phyloP scores from a whole-genome alignment of 2,797 vertebrate genomes.

The Falco peregrinus region DNA sequence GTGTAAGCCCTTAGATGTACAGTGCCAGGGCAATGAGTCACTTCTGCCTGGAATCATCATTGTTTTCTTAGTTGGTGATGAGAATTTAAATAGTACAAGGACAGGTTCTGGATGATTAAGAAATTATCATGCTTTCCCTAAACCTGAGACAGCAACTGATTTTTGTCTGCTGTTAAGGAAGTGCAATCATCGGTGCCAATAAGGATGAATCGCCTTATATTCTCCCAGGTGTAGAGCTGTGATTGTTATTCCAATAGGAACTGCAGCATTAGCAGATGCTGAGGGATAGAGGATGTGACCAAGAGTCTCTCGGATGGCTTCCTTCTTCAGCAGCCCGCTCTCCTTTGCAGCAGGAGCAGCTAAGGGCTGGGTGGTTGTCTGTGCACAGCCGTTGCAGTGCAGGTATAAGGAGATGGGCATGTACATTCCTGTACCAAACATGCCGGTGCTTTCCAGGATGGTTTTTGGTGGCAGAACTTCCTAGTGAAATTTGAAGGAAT shows the following conservation, averaged over 20 bases:
- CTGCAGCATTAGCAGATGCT: background rate
- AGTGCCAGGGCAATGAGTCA: background rate
- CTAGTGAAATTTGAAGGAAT: background rate
- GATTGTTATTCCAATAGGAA: background rate
- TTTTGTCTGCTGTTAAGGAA: background rate
- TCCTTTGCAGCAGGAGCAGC: background rate
- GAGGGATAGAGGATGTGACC: background rate
- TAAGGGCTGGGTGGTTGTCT: background rate
- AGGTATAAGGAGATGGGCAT: fast-evolving
- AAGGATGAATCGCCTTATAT: background rate
- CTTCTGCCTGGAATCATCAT: background rate
- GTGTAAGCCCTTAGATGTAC: background rate
- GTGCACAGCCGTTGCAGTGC: background rate
- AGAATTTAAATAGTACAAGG: background rate
- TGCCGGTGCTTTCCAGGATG: background rate
- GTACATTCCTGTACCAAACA: background rate
- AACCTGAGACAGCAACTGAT: background rate
- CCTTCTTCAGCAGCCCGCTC: background rate
- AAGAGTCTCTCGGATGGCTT: background rate
- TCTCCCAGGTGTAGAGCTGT: background rate
- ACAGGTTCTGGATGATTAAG: background rate
- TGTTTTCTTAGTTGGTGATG: background rate
- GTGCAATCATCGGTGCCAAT: background rate
- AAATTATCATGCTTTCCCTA: background rate
- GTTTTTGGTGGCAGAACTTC: background rate